Base-by-base conservation (phyloP, 2,113 vertebrate species). In the Syrmaticus mikado region DNA sequence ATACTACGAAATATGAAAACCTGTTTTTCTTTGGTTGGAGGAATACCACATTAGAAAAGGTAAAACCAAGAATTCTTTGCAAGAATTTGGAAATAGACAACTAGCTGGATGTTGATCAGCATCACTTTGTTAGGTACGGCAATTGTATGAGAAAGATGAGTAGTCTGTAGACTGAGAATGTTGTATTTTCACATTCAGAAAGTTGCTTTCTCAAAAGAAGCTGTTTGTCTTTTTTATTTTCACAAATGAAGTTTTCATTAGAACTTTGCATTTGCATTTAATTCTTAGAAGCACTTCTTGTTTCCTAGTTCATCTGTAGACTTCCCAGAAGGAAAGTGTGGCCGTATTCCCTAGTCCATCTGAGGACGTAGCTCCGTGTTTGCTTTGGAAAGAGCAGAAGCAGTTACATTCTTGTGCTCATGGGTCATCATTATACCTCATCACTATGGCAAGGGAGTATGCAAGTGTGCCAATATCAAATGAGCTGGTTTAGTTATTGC, bases 291-390 rank as follows among this genome's bases (percentile, higher is more conserved):
- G 30, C n/a, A 21, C 13, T 73, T 46, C 8, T 28, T 45, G 8
- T 83, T 92, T 82, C 27, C 41, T 73, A 11, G 1, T 46, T 32
- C 50, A 30, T 27, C 17, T 0, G 0, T 32, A 27, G 72, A 24
- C 43, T 67, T n/a, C 43, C 32, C 32, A 17, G 13, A 67, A 45
- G 13, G 32, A 67, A 46, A 60, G 21, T 13, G 12, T 53, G 28
- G 9, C 27, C 6, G 0, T 62, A 24, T 6, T 66, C 19, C 5
- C 36, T 83, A 10, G 6, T 6, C 3, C 8, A 45, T 18, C 57
- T 64, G 57, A 65, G 34, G 8, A 4, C 30, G 15, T 8, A 46
- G 45, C 28, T 32, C 25, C 50, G 13, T 24, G 8, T 2, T 77
- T 36, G 4, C 1, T 74, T 73, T 38, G 50, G 41, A 32, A 74